Evolutionary conservation across 1,140 invertebrate genomes (phyloP), one percentile per base, ranked within the genome.

Genomic region (Tetragnatha versicolor): DNA sequence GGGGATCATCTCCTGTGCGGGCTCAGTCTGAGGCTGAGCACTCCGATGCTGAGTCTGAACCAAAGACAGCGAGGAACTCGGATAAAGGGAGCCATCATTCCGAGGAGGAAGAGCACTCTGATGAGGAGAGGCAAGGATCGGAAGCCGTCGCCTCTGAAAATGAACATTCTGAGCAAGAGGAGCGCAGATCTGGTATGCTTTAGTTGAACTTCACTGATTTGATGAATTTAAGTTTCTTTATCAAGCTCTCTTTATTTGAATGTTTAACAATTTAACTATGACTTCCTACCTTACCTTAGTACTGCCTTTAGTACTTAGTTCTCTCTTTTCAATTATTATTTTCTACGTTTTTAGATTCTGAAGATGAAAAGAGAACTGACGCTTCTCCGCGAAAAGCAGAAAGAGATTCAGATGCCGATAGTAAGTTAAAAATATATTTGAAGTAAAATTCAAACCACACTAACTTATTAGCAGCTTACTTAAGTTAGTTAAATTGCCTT

Each of bases 101-200:
- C 31, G 69, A 73, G 10, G 39, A 73, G 37, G 69, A 35, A 20
- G n/a, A n/a, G n/a, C 55, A 63, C 27, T 75, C 72, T 29, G 72
- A 63, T 47, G 42, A 39, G 9, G 72, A 73, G 49, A 37, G 33
- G 2, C 37, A 37, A 25, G 14, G 39, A 22, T 75, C 72, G 10
- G 58, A 75, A 6, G 73, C 20, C 22, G 53, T 25, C 29, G 66
- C 27, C 4, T 77, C 73, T n/a, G 65, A 69, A 10, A 69, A 68
- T 68, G 63, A 79, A 20, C 61, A 53, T n/a, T 79, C 65, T 60
- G 76, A 79, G 22, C 47, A 79, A 45, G 73, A 55, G 29, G 53
- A 55, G n/a, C n/a, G n/a, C 20, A 69, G 45, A 55, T 66, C 63
- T 58, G 51, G 76, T 78, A 68, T 39, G 2, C 10, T 53, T 53